phyloP scores from a whole-genome alignment of 2,888 invertebrate genomes.

The Orchesella flavescens region DNA sequence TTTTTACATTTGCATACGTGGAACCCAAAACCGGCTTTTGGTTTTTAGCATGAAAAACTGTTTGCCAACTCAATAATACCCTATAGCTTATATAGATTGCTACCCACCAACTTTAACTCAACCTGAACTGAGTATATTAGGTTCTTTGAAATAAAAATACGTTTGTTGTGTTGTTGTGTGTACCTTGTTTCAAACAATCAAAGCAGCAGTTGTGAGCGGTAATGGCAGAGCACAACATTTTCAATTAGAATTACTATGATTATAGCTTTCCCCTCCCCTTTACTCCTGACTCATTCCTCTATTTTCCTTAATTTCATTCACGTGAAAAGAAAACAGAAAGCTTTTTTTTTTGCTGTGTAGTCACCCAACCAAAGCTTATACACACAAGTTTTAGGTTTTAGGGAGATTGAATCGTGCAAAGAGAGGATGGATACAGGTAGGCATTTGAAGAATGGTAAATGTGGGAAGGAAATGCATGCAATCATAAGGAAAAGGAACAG shows the following conservation, averaged over 20 bases:
- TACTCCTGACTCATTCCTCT: not conserved
- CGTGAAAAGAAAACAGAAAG: not conserved
- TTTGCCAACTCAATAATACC: no score
- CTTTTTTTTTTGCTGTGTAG: no score
- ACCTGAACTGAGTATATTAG: no score
- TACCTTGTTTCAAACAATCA: not conserved
- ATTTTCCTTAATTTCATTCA: not conserved
- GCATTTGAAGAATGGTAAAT: not conserved
- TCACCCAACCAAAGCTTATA: not conserved
- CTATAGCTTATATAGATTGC: no score
- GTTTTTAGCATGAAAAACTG: no score
- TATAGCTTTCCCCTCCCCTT: conserved; percentile 15
- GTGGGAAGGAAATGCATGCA: conserved; percentile 36
- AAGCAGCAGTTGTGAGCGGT: not conserved
- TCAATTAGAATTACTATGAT: conserved; percentile 34
- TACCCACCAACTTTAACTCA: not conserved
- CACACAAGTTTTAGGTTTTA: not conserved
- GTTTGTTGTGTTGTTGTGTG: no score
- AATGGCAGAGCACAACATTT: conserved; percentile 22
- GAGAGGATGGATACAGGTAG: not conserved
- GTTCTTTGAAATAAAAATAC: no score
- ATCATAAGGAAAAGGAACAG: conserved; percentile 13
- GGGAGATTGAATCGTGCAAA: not conserved
- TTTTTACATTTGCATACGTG: not conserved
- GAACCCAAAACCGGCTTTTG: no score